Conservation (phyloP, 2,113 vertebrate species). For the Siniperca chuatsi region DNA sequence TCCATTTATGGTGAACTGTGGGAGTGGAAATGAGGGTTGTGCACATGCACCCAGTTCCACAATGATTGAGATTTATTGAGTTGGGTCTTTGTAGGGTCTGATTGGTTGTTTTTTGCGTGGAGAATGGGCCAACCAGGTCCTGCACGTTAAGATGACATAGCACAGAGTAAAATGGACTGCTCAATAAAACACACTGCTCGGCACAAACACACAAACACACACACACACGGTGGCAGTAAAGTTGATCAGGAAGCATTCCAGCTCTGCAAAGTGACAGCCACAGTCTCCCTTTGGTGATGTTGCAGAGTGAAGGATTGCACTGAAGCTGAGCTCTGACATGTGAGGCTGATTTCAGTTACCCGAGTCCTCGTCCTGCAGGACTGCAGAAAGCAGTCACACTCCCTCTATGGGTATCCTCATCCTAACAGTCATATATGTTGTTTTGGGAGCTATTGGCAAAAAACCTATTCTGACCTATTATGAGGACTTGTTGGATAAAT, state of each 20-base stretch:
- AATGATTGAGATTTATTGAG: not conserved
- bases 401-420: no score
- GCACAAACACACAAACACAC: constrained; percentile 9
- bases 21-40: not conserved
- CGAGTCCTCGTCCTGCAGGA: not conserved
- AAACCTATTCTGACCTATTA: no score
- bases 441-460: no score
- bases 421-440: no score
- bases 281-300: constrained; percentile 1
- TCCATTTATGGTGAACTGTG: no score
- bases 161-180: constrained; percentile 15
- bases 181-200: constrained; percentile 9
- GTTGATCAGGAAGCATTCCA: constrained; percentile 31
- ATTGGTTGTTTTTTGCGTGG: not conserved
- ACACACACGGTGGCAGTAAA: constrained; percentile 16
- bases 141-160: not conserved
- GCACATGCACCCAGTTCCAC: not conserved
- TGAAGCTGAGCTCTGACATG: constrained; percentile 22
- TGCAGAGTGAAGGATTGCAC: not conserved
- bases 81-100: not conserved
- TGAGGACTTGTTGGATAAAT: no score
- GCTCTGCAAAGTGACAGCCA: constrained; percentile 19
- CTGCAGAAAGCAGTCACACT: not conserved
- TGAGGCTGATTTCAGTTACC: constrained; percentile 4
- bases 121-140: not conserved